Conservation (phyloP, 2,113 vertebrate genomes). For the Boulengeromyrus knoepffleri region DNA sequence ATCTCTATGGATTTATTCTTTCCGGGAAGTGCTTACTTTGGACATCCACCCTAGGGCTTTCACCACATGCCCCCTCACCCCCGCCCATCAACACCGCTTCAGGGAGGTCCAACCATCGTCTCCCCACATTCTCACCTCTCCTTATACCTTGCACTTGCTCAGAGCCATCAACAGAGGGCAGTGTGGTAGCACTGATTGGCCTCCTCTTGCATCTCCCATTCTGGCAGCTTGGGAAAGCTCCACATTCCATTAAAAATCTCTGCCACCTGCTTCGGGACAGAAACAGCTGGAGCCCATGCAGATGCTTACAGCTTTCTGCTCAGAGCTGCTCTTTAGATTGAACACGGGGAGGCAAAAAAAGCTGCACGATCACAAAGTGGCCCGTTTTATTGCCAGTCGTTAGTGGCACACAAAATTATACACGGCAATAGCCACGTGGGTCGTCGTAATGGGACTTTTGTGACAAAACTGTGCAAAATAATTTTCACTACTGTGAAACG, state of each 20-base stretch:
- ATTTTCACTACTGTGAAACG: neutral
- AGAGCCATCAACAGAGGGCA: conserved; percentile 47
- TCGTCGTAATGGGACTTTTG: neutral
- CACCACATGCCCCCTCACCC: neutral
- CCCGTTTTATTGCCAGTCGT: conserved; percentile 55
- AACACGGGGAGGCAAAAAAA: neutral
- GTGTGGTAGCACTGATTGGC: conserved; percentile 45
- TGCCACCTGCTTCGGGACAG: conserved; percentile 31
- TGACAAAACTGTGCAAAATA: neutral
- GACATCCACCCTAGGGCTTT: neutral
- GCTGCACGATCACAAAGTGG: conserved; percentile 43
- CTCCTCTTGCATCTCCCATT: neutral
- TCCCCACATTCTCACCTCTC: neutral
- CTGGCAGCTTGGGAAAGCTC: neutral
- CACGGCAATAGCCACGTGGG: conserved; percentile 33
- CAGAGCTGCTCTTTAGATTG: neutral
- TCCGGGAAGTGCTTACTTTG: conserved; percentile 19
- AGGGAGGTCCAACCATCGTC: neutral
- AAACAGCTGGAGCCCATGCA: conserved; percentile 23
- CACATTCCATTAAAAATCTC: conserved; percentile 15
- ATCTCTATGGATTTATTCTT: neutral
- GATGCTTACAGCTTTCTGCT: conserved; percentile 6
- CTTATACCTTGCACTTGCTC: conserved; percentile 29
- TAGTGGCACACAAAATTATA: conserved; percentile 57
- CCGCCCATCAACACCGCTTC: neutral